A percentile compares a stretch with the other conserved stretches of the same genome.
phyloP scores from a whole-genome alignment of 2,113 vertebrate genomes.

The Zosterops hypoxanthus region DNA sequence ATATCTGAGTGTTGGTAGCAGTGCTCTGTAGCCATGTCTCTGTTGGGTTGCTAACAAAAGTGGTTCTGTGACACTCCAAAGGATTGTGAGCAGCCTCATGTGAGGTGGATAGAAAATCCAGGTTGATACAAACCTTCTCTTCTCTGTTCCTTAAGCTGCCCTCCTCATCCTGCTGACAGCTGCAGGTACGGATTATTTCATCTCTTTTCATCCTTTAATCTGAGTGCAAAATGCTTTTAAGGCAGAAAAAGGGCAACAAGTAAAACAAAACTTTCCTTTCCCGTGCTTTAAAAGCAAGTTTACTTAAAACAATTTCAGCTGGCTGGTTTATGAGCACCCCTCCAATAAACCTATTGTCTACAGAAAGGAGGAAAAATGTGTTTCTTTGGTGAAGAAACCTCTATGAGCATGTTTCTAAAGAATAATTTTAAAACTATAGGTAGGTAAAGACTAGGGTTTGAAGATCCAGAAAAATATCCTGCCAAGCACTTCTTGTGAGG shows the following conservation, averaged over 20 bases:
- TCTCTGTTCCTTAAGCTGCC: neutral
- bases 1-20: neutral
- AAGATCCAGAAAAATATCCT: neutral
- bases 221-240: neutral
- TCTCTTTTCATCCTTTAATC: neutral
- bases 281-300: neutral
- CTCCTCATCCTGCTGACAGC: neutral
- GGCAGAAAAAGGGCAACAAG: neutral
- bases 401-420: neutral
- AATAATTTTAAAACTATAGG: neutral
- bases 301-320: neutral
- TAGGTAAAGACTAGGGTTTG: neutral
- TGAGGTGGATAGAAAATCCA: neutral
- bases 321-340: neutral
- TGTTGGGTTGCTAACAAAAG: neutral
- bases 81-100: neutral
- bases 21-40: neutral
- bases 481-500: neutral
- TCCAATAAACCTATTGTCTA: neutral
- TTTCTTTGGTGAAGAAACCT: neutral
- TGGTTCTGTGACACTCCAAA: neutral
- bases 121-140: neutral
- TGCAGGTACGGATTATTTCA: neutral
- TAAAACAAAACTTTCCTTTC: neutral
- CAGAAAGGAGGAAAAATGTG: neutral